A percentile compares a stretch with the other conserved stretches of the same genome.
phyloP scores from a whole-genome alignment of 2,797 vertebrate species.

The Aldrovandia affinis region DNA sequence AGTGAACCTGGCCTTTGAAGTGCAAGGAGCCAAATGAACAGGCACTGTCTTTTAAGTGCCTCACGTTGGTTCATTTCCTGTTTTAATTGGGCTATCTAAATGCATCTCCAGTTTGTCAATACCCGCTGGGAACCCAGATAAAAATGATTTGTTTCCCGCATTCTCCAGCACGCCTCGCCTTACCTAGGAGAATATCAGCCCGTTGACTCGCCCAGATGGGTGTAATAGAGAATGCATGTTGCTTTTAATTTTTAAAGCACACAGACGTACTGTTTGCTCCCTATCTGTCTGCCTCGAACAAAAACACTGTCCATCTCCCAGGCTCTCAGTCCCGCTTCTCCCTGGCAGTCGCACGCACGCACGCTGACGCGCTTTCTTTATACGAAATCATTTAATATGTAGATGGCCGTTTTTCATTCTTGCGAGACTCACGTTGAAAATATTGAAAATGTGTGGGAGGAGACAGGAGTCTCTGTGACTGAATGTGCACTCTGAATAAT shows the following conservation, averaged over 20 bases:
- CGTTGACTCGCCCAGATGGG: conserved; percentile 57
- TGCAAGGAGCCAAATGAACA: conserved; percentile 51
- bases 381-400: not conserved
- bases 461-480: not conserved
- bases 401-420: conserved; percentile 3
- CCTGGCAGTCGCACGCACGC: not conserved
- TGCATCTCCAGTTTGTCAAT: conserved; percentile 79
- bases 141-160: conserved; percentile 75
- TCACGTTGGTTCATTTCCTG: conserved; percentile 74
- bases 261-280: not conserved
- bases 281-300: not conserved
- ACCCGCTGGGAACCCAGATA: conserved; percentile 73
- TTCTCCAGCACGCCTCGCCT: conserved; percentile 68
- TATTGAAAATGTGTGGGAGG: not conserved
- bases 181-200: conserved; percentile 56
- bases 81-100: conserved; percentile 84
- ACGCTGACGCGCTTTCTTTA: not conserved
- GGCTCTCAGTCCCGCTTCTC: not conserved
- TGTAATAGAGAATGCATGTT: conserved; percentile 64
- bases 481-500: not conserved
- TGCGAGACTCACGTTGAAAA: no score
- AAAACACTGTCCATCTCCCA: not conserved
- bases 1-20: conserved; percentile 54
- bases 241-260: conserved; percentile 50
- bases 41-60: conserved; percentile 63